These are phyloP conservation scores for Camponotus pennsylvanicus DNA, from an alignment of 1,140 invertebrate genomes.

Conservation along the genomic window DNA sequence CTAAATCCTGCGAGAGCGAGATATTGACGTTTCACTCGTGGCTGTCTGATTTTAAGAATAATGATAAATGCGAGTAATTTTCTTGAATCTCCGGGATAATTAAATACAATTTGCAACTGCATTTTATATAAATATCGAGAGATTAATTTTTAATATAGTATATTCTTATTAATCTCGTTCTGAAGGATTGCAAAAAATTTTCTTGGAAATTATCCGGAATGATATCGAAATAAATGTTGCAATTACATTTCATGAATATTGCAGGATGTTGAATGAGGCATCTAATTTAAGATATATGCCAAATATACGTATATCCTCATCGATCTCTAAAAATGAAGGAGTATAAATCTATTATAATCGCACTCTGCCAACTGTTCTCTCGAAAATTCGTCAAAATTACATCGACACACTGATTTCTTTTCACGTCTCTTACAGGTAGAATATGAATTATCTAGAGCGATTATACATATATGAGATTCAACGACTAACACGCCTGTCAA, in stretches of 20 bases:
- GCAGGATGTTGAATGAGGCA: background rate
- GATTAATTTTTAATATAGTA: background rate
- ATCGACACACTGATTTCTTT: background rate
- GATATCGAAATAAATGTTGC: background rate
- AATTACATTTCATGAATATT: constrained; percentile 6
- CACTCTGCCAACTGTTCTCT: background rate
- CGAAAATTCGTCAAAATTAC: background rate
- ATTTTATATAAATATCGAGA: background rate
- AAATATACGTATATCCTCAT: background rate
- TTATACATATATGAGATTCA: background rate
- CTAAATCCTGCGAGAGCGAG: background rate
- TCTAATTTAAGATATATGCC: background rate
- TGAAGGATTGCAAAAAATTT: background rate
- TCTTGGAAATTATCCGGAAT: background rate
- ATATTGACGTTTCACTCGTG: background rate
- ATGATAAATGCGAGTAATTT: background rate
- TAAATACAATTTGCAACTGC: background rate
- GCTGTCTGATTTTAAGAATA: background rate
- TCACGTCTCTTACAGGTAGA: background rate
- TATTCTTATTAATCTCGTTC: background rate
- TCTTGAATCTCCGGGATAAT: background rate
- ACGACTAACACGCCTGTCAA: background rate
- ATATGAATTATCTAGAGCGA: background rate
- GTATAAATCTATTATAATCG: background rate
- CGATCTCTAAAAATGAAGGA: background rate